Evolutionary conservation across 2,888 invertebrate genomes (phyloP), one percentile per base, ranked within the genome.

Genomic region (Philaethria dido): DNA sequence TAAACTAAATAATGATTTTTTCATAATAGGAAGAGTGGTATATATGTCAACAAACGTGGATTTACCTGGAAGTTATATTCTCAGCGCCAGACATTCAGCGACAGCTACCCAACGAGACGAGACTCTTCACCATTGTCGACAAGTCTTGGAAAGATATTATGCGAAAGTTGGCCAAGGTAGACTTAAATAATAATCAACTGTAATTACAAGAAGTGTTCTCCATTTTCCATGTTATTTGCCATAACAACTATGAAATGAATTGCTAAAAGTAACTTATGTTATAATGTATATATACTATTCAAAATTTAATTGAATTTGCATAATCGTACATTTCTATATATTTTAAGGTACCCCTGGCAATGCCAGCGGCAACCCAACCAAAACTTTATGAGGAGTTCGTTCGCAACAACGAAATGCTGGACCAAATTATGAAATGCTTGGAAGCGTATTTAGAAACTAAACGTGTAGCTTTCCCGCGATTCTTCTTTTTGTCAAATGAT

Each of bases 61-160:
- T 98, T 45, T 98, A 99, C 81, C 89, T 99, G 77, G 98, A 99
- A 85, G 97, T 98, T 0, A 98, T 99, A 79, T 99, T 99, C 85
- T 96, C 97, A 9, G 98, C 98, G 0, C 97, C 98, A 0, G 98
- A 98, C 80, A 99, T 99, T 76, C 97, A 98, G 83, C 94, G 98
- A 14, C 98, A 98, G 82, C 90, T 99, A 80, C 98, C 98, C 0
- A 95, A 96, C 74, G 98, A 99, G 84, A 97, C 98, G 0, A 96
- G 96, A 79, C 94, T 98, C 79, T 99, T 98, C 83, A 93, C 94
- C 3, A 93, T 95, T 62, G 98, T 98, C 0, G 98, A 98, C 82
- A 98, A 97, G 81, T 96, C 96, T 0, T 98, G 97, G 94, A 98
- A 98, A 81, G 97, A 97, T 72, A 95, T 97, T 36, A 97, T 98